These are phyloP conservation scores for Mesocricetus auratus DNA, from an alignment of 2,113 vertebrate species.

Conservation along the genomic window DNA sequence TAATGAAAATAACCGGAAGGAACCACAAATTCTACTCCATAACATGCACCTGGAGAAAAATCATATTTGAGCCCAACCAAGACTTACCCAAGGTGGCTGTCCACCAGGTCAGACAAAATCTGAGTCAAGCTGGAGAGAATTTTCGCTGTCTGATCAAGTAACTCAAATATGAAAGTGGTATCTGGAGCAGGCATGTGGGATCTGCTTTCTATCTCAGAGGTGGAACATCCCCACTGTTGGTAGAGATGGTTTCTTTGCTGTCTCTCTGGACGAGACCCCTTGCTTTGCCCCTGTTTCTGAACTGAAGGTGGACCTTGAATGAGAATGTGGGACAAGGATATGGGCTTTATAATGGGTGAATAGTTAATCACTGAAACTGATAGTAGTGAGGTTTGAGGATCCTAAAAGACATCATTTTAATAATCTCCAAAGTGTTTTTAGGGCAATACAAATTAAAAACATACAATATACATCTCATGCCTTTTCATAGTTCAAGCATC, in stretches of 20 bases:
- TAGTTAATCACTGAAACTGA: background rate
- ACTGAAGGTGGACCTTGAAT: accelerated
- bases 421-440: conserved; percentile 3
- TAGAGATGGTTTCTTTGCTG: background rate
- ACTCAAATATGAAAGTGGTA: background rate
- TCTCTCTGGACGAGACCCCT: background rate
- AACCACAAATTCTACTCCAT: background rate
- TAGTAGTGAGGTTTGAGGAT: background rate
- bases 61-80: background rate
- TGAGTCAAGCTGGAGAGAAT: background rate
- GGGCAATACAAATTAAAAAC: background rate
- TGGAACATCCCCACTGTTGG: accelerated
- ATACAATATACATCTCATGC: background rate
- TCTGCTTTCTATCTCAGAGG: background rate
- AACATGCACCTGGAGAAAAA: background rate
- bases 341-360: background rate
- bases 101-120: background rate
- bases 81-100: background rate
- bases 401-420: background rate
- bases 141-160: background rate
- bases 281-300: background rate
- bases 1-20: background rate
- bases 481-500: conserved; percentile 18
- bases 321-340: background rate
- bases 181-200: background rate